phyloP scores from a whole-genome alignment of 2,797 vertebrate species.

The Hozukius guyotensis region DNA sequence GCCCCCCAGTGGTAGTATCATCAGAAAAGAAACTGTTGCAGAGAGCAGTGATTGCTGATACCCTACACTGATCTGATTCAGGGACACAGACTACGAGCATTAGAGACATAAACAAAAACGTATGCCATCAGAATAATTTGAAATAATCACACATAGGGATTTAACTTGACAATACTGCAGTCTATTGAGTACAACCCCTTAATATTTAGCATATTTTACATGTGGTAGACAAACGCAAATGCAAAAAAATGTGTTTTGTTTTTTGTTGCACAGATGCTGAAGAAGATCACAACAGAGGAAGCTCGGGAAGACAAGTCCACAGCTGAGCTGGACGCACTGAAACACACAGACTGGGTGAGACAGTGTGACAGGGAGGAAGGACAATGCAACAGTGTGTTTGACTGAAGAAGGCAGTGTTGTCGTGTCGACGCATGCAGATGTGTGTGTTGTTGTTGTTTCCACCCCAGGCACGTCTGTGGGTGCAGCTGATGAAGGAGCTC shows the following conservation, averaged over 20 bases:
- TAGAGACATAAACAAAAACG: background rate
- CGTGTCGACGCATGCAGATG: background rate
- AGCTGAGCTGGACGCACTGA: conserved; percentile 88
- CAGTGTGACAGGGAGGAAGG: background rate
- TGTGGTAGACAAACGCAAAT: background rate
- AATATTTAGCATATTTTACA: background rate
- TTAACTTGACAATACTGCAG: background rate
- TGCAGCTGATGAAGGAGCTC: conserved; percentile 96
- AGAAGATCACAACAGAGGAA: conserved; percentile 88
- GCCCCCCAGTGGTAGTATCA: background rate
- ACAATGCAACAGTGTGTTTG: conserved; percentile 8
- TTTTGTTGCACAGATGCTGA: conserved; percentile 85
- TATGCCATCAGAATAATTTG: background rate
- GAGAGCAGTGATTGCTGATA: background rate
- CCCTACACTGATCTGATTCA: background rate
- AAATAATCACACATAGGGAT: background rate
- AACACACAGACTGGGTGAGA: conserved; percentile 92
- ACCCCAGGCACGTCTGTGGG: conserved; percentile 92
- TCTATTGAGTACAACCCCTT: background rate
- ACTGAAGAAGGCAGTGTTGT: background rate
- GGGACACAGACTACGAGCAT: background rate
- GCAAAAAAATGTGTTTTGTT: background rate
- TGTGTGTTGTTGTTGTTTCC: conserved; percentile 11
- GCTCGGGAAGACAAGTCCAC: conserved; percentile 76
- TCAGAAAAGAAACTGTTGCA: background rate